Base-by-base conservation (phyloP, 2,113 vertebrate genomes). In the Paracanthobrama guichenoti region DNA sequence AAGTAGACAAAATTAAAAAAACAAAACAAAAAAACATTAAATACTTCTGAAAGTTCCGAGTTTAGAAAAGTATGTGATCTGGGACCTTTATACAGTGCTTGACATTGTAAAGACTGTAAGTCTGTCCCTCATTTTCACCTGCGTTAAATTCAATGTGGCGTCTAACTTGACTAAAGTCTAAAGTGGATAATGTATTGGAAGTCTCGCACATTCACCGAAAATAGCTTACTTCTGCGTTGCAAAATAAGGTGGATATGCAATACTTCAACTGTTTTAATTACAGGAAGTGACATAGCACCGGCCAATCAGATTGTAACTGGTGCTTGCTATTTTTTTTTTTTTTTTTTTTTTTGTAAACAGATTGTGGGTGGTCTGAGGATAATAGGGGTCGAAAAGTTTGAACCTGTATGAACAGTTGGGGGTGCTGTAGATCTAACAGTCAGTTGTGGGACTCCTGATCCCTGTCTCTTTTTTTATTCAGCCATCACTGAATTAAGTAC, bases 351-450 rank as follows among this genome's bases (percentile, higher is more conserved):
- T 6, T 42, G 66, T 50, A 9, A 20, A 64, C 22, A 42, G 14
- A 67, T 22, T 53, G 48, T 76, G 74, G 26, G 50, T 76, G 74
- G 26, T 35, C 28, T 79, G 57, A 11, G 35, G 2, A 59, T 26
- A 26, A 78, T 35, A 22, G 20, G 39, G 28, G 82, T 46, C 20
- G 22, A 79, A 14, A 55, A 59, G 24, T 12, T 20, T 67, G 64
- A 66, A 28, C 26, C 28, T 10, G 22, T 39, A 39, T 69, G 66
- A 53, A 42, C 84, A 84, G 79, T 86, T 88, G 66, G 79, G 83
- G 85, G 69, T 42, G 55, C 85, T 76, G 84, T 72, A 39, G 35
- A 62, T 85, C 60, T 79, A n/a, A 83, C 46, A 74, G 57, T 28
- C 44, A 46, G 57, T 4, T 24, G 7, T 53, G 59, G 57, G 44